Evolutionary conservation across 2,888 invertebrate species (phyloP).

Genomic region (Synergus itoensis): DNA sequence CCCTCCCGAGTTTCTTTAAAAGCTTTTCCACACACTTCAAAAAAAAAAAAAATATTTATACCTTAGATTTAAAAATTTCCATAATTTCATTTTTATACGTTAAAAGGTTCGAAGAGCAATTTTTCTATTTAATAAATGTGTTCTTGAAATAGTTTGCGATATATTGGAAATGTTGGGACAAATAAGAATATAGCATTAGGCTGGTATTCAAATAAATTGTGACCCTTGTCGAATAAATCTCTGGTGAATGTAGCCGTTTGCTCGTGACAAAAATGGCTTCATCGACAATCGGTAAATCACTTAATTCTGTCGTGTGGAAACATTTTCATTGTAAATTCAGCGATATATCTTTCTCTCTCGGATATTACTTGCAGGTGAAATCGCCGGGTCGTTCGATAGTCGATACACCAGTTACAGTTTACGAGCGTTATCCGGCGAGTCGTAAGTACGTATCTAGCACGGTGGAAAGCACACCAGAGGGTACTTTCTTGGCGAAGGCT

Average conservation of each 20-base stretch:
- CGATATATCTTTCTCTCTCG: slow-evolving; percentile 41
- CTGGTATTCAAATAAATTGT: slow-evolving; percentile 17
- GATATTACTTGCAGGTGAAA: slow-evolving; percentile 41
- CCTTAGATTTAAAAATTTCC: too few species aligned
- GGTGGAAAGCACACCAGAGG: slow-evolving; percentile 36
- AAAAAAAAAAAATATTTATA: too few species aligned
- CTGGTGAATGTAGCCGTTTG: slow-evolving; percentile 20
- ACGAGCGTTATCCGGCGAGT: slow-evolving; percentile 39
- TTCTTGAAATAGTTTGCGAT: not conserved
- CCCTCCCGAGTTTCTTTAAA: too few species aligned
- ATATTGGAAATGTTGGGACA: not conserved
- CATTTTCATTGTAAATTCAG: slow-evolving; percentile 41
- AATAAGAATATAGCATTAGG: slow-evolving; percentile 1
- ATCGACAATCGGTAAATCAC: slow-evolving; percentile 40
- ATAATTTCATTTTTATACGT: too few species aligned
- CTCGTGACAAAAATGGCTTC: slow-evolving; percentile 40
- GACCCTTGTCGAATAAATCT: slow-evolving; percentile 37
- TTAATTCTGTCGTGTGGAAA: slow-evolving; percentile 37
- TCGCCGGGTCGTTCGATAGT: slow-evolving; percentile 35
- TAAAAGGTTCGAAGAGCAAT: not conserved
- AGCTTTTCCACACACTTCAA: too few species aligned
- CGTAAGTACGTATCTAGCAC: slow-evolving; percentile 34
- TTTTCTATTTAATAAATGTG: not conserved
- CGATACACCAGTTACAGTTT: slow-evolving; percentile 34
- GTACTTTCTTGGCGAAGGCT: slow-evolving; percentile 31